Percentiles rank a stretch among this genome's conserved stretches.
phyloP scores from a whole-genome alignment of 2,113 vertebrate species.

The Anser cygnoides region DNA sequence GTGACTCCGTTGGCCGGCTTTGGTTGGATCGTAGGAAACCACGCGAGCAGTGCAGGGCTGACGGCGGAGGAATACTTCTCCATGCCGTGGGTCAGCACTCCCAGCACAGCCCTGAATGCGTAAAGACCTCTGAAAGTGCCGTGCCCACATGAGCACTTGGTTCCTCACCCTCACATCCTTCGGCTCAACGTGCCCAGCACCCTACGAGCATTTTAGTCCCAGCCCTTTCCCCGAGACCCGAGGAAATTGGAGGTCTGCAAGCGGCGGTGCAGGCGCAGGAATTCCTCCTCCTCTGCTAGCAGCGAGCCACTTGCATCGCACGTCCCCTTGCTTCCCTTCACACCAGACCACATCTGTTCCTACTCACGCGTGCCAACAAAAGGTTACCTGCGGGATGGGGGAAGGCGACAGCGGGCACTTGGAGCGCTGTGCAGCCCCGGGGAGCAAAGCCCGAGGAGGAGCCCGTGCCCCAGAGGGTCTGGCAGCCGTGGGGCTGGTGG shows the following conservation, averaged over 20 bases:
- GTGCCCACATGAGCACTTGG: neutral
- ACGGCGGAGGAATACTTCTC: neutral
- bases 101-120: neutral
- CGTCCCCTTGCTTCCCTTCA: neutral
- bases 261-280: neutral
- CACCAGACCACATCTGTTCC: slow-evolving; percentile 42
- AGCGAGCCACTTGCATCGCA: neutral
- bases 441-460: neutral
- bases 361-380: slow-evolving; percentile 4
- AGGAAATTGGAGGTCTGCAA: neutral
- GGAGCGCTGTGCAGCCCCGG: neutral
- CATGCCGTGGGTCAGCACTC: too few relatives aligned
- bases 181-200: neutral
- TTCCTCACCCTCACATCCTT: neutral
- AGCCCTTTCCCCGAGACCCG: fast-evolving
- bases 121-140: neutral
- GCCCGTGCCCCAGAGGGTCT: neutral
- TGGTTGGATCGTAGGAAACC: neutral
- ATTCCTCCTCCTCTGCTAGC: neutral
- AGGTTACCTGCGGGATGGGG: neutral
- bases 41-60: neutral
- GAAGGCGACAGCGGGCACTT: neutral
- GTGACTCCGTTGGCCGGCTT: neutral
- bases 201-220: neutral
- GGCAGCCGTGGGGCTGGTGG: neutral